Evolutionary conservation across 2,113 vertebrate species (phyloP).

Genomic region (Tetrax tetrax): DNA sequence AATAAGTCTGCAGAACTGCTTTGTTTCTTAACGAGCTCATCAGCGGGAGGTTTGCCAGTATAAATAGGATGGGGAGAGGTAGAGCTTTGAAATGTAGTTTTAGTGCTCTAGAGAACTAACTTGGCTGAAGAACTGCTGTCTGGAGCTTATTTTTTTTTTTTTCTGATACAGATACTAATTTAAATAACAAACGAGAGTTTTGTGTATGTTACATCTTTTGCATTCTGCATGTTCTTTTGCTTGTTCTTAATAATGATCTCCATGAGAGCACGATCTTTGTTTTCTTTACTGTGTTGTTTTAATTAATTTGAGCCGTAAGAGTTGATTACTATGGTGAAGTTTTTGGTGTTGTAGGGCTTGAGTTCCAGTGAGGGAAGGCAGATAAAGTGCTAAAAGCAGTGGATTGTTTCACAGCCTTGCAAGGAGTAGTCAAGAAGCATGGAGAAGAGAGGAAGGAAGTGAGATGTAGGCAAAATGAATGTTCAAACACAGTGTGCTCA

Average conservation of each 20-base stretch:
- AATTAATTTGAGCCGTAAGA: not conserved
- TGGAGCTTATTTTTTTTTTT: not conserved
- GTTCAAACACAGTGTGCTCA: not conserved
- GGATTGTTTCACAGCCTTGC: not conserved
- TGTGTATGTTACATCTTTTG: not conserved
- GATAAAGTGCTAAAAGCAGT: not conserved
- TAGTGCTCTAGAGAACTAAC: not conserved
- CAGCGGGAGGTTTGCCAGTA: conserved; percentile 17
- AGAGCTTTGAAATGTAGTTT: conserved; percentile 13
- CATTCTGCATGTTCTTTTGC: not conserved
- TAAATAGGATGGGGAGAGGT: conserved; percentile 31
- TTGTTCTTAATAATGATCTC: not conserved
- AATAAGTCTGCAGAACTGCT: not conserved
- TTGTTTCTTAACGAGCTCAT: not conserved
- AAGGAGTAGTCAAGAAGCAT: not conserved
- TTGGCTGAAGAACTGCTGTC: not conserved
- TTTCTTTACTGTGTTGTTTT: not conserved
- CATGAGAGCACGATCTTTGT: not conserved
- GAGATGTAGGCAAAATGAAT: conserved; percentile 16
- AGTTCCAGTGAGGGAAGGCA: not conserved
- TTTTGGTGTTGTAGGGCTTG: not conserved
- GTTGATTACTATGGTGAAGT: not conserved
- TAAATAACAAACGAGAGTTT: not conserved
- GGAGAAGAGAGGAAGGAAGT: conserved; percentile 21
- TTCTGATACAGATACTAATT: no score